Percentiles rank a stretch among this genome's conserved stretches.
phyloP scores from a whole-genome alignment of 2,888 invertebrate genomes.

The Agrypnus murinus region DNA sequence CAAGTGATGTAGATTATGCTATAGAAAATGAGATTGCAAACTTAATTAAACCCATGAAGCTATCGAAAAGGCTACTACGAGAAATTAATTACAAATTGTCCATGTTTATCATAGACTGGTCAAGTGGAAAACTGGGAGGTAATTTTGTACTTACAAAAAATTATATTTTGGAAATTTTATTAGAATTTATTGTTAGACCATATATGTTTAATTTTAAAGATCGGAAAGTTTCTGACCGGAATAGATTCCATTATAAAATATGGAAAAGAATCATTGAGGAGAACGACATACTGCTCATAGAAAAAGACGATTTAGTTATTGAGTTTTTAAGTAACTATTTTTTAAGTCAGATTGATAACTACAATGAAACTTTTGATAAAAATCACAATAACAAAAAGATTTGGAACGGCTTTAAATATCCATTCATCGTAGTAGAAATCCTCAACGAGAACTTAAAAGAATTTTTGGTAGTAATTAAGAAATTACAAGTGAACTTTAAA shows the following conservation, averaged over 20 bases:
- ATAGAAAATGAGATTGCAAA: not conserved
- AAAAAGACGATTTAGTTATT: not conserved
- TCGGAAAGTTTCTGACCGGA: no score
- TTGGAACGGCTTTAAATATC: not conserved
- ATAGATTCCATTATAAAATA: not conserved
- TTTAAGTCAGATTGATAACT: not conserved
- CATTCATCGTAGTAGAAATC: not conserved
- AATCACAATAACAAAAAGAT: not conserved
- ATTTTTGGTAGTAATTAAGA: not conserved
- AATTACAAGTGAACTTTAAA: not conserved
- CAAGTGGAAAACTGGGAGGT: constrained; percentile 5
- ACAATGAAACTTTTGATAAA: not conserved
- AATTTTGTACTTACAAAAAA: constrained; percentile 1
- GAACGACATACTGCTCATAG: not conserved
- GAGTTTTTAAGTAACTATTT: not conserved
- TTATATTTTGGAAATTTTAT: not conserved
- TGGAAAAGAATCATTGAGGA: not conserved
- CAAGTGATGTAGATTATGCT: not conserved
- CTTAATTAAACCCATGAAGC: not conserved
- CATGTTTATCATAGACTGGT: not conserved
- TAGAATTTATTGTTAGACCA: no score
- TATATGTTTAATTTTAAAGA: not conserved
- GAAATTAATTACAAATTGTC: not conserved
- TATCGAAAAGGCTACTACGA: not conserved
- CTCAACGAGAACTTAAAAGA: not conserved